Evolutionary conservation across 2,113 vertebrate species (phyloP), one percentile per base, ranked within the genome.

Genomic region (Montifringilla adamsi): DNA sequence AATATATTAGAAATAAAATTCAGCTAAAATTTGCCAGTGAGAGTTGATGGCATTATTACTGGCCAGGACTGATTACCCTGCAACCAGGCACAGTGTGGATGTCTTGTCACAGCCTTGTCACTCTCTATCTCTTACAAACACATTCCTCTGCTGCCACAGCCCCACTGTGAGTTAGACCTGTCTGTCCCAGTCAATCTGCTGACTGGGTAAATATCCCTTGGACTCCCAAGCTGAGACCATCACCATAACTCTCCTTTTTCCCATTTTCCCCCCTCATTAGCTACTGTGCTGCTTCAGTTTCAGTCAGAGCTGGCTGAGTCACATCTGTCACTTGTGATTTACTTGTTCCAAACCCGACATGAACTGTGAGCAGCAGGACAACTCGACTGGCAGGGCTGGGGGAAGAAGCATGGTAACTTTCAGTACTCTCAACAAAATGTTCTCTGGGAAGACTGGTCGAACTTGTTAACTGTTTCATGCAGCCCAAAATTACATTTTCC

Each of bases 241-340:
- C 12, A 7, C 19, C 3, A 4, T 23, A 63, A 58, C 35, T 93
- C 69, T 59, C 2, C 30, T 87, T 86, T 60, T 33, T 92, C 56
- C 56, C 19, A 1, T 78, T 81, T 28, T 4, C 9, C 20, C 43
- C 39, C 13, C 43, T 37, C 84, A 59, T 23, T 79, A 91, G 77
- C 39, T 82, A 2, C 77, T 41, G 62, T 50, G 56, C 53, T 26
- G 68, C 79, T 81, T 89, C 76, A 58, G 64, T 53, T 75, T 67
- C 24, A 76, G 70, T 46, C 66, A 6, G 68, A 81, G 59, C 26
- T 92, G 79, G 41, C 63, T 50, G 91, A 95, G 76, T 94, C 89
- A 92, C 56, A 70, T 73, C 86, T 90, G 94, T 72, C 89, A 91
- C 91, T 96, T 87, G 50, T 49, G 84, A 70, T 84, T 92, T 90